Base-by-base conservation (phyloP, 2,113 vertebrate genomes). In the Cisticola juncidis region DNA sequence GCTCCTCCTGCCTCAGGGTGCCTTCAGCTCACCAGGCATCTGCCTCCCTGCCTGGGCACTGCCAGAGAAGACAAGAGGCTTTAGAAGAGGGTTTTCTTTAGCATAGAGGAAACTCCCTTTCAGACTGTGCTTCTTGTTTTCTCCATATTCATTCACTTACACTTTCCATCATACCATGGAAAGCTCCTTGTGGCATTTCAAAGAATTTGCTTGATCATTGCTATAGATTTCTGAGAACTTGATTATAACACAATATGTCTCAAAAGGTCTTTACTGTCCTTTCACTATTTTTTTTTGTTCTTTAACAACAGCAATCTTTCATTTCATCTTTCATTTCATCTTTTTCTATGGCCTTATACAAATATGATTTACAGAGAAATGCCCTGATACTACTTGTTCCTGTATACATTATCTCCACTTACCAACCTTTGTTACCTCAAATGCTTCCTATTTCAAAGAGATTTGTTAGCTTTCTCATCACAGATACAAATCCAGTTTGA, bases 161-260 rank as follows among this genome's bases (percentile, higher is more conserved):
- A 2, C 14, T 76, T 76, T 65, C n/a, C 23, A 26, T 36, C 28
- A 24, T 45, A 21, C 12, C 6, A 14, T 14, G n/a, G 45, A 76
- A 89, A 91, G 53, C 38, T 81, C 44, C 53, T 72, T 53, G 25
- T 66, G 84, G n/a, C 73, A 95, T 87, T 89, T 95, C 42, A 66
- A 85, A 33, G 33, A 78, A 82, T 53, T 65, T 45, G 6, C 58
- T 68, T 65, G 66, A 42, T 65, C 73, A 62, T 50, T 58, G 33
- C 16, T 92, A 79, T 85, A 54, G 87, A 87, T 95, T 90, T 88
- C 74, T 53, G 57, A 54, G 89, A 95, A 79, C 62, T 8, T 73
- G 66, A 90, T 94, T 80, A 54, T 80, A 73, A 54, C 21, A 77
- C 22, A 47, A 24, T 91, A 85, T 73, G 19, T 40, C 50, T 80